A percentile compares a stretch with the other conserved stretches of the same genome.
Conservation (phyloP, 2,113 vertebrate species). For the Podocnemis expansa region DNA sequence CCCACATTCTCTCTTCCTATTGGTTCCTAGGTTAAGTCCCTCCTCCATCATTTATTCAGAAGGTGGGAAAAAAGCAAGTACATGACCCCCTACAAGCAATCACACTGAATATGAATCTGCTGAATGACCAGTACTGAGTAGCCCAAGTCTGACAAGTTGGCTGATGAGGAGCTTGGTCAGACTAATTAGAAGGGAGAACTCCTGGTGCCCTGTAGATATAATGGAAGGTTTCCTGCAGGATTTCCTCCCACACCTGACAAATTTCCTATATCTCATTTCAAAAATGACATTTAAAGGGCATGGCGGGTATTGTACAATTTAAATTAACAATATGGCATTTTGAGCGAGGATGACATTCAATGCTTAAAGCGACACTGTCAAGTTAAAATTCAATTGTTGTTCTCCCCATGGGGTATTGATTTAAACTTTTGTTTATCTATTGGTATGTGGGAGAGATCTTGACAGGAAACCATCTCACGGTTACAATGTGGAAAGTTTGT, state of each 20-base stretch:
- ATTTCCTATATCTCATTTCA: background rate
- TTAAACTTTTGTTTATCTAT: background rate
- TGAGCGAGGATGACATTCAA: background rate
- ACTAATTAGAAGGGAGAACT: background rate
- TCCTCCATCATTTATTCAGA: background rate
- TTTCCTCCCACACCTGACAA: background rate
- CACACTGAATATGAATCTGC: background rate
- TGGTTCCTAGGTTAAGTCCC: background rate
- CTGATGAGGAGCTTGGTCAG: background rate
- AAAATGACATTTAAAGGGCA: background rate
- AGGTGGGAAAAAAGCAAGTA: background rate
- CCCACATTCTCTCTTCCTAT: background rate
- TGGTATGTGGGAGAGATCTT: background rate
- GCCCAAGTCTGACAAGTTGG: background rate
- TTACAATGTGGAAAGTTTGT: background rate
- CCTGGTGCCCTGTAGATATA: background rate
- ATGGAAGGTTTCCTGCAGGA: background rate
- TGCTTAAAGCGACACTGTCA: background rate
- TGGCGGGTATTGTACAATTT: background rate
- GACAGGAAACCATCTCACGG: background rate
- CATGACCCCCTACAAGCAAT: background rate
- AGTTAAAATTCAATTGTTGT: background rate
- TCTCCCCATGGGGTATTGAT: background rate
- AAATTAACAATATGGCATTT: background rate
- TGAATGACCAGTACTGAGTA: background rate